A percentile compares a stretch with the other conserved stretches of the same genome.
These are phyloP conservation scores for Formica selysi DNA, from an alignment of 1,140 invertebrate species.

Conservation along the genomic window DNA sequence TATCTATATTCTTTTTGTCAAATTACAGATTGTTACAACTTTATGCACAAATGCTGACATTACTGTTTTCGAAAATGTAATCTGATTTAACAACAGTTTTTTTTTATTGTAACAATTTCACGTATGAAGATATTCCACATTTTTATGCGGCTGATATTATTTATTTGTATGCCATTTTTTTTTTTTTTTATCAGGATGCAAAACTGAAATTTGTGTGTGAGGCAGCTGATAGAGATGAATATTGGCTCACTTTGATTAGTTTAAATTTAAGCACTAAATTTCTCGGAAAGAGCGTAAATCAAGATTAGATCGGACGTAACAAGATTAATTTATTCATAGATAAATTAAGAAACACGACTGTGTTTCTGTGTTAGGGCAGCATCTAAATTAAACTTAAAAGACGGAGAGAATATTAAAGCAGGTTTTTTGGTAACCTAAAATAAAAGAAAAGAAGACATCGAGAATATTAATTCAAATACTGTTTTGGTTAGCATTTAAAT, in stretches of 20 bases:
- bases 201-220: slow-evolving; percentile 5
- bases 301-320: slow-evolving; percentile 49
- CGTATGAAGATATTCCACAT: neutral
- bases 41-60: neutral
- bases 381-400: slow-evolving; percentile 29
- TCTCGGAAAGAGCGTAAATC: slow-evolving; percentile 46
- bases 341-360: slow-evolving; percentile 64
- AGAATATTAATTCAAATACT: slow-evolving; percentile 56
- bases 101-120: neutral
- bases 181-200: slow-evolving; percentile 1
- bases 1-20: neutral
- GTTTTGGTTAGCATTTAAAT: slow-evolving; percentile 8
- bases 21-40: neutral
- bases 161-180: neutral
- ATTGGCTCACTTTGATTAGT: slow-evolving; percentile 63
- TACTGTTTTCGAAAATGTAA: neutral
- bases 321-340: slow-evolving; percentile 74
- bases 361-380: neutral
- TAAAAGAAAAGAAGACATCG: neutral
- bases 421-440: neutral
- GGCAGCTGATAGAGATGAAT: neutral
- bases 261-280: slow-evolving; percentile 58
- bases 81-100: neutral
- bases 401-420: neutral
- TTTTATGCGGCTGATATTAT: neutral